These are phyloP conservation scores for Epinephelus fuscoguttatus DNA, from an alignment of 2,113 vertebrate species.

Conservation along the genomic window DNA sequence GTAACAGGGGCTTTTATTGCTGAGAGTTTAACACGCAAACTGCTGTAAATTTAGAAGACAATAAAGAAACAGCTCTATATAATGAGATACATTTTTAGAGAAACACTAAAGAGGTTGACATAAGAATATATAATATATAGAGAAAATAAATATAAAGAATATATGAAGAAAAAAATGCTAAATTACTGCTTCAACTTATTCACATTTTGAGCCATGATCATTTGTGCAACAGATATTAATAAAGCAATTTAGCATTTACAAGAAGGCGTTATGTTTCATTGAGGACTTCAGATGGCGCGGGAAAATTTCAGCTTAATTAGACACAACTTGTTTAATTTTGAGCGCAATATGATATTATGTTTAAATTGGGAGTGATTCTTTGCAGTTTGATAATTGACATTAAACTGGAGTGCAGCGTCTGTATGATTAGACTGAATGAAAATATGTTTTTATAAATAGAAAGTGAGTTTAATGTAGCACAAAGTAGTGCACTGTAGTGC, in stretches of 20 bases:
- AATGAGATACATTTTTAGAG: background rate
- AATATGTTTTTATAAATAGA: background rate
- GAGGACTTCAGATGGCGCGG: constrained; percentile 10
- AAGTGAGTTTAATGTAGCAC: background rate
- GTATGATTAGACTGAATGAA: constrained; percentile 35
- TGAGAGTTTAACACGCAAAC: constrained; percentile 47
- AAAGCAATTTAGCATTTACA: constrained; percentile 85
- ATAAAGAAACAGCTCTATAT: background rate
- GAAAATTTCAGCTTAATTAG: constrained; percentile 51
- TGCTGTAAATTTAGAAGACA: constrained; percentile 34
- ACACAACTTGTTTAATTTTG: constrained; percentile 49
- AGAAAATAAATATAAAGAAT: background rate
- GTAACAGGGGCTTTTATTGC: constrained; percentile 34
- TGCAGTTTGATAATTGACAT: constrained; percentile 23
- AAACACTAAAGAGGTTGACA: background rate
- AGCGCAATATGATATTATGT: constrained; percentile 23
- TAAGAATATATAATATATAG: too few species aligned
- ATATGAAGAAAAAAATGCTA: background rate
- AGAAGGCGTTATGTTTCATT: constrained; percentile 63
- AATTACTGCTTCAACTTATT: constrained; percentile 86
- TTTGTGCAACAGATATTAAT: constrained; percentile 73
- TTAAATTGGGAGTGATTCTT: constrained; percentile 41
- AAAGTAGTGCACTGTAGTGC: too few species aligned
- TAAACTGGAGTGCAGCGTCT: constrained; percentile 6
- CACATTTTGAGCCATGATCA: constrained; percentile 84